These are phyloP conservation scores for Cyrtorhinus lividipennis DNA, from an alignment of 1,140 invertebrate genomes.

Conservation along the genomic window DNA sequence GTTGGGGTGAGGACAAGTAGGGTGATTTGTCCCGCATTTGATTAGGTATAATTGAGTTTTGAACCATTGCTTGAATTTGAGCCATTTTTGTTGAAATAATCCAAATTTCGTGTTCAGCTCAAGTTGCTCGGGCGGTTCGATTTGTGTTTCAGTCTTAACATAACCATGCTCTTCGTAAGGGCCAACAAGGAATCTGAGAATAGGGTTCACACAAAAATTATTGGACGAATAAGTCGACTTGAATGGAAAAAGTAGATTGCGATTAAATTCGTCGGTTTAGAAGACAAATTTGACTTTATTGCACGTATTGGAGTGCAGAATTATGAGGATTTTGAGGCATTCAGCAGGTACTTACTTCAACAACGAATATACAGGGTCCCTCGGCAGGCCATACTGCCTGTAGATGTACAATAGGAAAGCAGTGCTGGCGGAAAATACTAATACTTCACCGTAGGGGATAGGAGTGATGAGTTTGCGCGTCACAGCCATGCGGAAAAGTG, in stretches of 20 bases:
- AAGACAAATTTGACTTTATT: too few relatives aligned
- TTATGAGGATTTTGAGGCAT: too few relatives aligned
- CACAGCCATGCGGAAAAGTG: constrained; percentile 55
- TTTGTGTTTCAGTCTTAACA: too few relatives aligned
- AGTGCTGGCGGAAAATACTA: constrained; percentile 45
- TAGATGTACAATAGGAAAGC: constrained; percentile 43
- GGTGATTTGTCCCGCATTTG: constrained; percentile 1
- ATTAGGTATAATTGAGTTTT: neutral
- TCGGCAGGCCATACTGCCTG: constrained; percentile 33
- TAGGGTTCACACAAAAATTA: too few relatives aligned
- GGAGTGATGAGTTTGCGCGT: constrained; percentile 43
- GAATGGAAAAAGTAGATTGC: too few relatives aligned
- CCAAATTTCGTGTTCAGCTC: too few relatives aligned
- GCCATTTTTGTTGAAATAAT: neutral
- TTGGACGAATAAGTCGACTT: too few relatives aligned
- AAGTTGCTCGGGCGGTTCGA: too few relatives aligned
- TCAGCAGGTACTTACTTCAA: too few relatives aligned
- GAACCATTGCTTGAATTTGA: neutral
- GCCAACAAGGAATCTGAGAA: constrained; percentile 42
- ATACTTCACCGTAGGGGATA: constrained; percentile 47
- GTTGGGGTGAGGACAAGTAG: constrained; percentile 42
- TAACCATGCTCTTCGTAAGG: constrained; percentile 35
- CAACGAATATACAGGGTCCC: constrained; percentile 48
- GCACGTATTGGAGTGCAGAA: too few relatives aligned
- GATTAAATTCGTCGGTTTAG: too few relatives aligned